These are phyloP conservation scores for Enhydra lutris DNA, from an alignment of 2,113 vertebrate species.

Conservation along the genomic window DNA sequence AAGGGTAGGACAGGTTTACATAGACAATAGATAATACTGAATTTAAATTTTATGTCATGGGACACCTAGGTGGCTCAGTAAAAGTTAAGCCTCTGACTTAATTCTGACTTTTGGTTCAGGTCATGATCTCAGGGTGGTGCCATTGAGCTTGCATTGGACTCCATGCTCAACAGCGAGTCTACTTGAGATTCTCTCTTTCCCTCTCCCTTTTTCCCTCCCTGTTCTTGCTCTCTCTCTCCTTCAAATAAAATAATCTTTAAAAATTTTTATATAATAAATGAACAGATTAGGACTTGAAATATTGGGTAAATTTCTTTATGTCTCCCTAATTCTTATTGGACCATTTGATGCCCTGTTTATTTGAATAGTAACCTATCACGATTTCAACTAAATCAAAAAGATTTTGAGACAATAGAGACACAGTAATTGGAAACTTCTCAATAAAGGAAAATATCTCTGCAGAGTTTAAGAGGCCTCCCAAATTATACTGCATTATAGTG, in stretches of 20 bases:
- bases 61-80: neutral
- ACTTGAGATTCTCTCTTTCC: neutral
- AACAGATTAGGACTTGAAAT: neutral
- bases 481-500: neutral
- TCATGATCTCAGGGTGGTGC: neutral
- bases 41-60: neutral
- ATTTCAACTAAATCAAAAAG: neutral
- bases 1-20: neutral
- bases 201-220: neutral
- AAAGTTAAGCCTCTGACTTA: neutral
- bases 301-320: neutral
- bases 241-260: neutral
- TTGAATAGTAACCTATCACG: neutral
- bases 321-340: neutral
- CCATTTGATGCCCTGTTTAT: neutral
- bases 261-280: neutral
- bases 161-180: neutral
- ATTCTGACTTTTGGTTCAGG: neutral
- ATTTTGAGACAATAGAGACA: neutral
- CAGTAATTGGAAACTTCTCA: neutral
- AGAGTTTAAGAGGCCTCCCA: neutral
- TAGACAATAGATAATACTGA: neutral
- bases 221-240: neutral
- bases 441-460: neutral
- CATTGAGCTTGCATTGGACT: neutral